Evolutionary conservation across 2,888 invertebrate species (phyloP), one percentile per base, ranked within the genome.

Genomic region (Lasioglossum villosulum): DNA sequence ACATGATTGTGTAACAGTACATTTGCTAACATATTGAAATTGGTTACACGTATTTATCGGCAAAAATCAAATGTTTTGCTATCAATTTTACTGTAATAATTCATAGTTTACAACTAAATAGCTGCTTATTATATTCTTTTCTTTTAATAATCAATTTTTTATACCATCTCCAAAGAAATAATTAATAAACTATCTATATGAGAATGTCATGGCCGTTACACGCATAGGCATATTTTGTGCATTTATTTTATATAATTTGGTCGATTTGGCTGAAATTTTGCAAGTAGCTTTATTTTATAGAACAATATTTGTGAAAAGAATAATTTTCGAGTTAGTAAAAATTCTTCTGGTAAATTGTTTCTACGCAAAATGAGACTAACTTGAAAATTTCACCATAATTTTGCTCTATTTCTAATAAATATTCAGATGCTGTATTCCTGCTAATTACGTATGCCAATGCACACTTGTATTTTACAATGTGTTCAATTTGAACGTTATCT

Each of bases 401-500:
- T 48, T 73, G 8, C 27, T 30, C 5, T 12, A 73, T 30, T 73
- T 16, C 23, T 63, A 59, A 42, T 42, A 42, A 42, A 12, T 42
- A 37, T 72, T 48, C 37, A 52, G 3, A 34, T 10, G 6, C 45
- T 56, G 12, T 48, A 34, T 10, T 39, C 1, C 2, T 12, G 42
- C 12, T 14, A 16, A 27, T 63, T 63, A 63, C 16, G 30, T 30
- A 63, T 30, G 34, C 30, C n/a, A 27, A n/a, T 56, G 27, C 27
- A 59, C 45, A 75, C 59, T 56, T 77, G 23, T 56, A 56, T 74
- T 81, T 78, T 81, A 59, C 12, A 72, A 66, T 37, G 68, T 74
- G 30, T 82, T 56, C 66, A 39, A 37, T 30, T 30, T 10, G 68
- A 30, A 75, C 73, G 30, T 80, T 80, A 87, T 87, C 83, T 80